Percentiles rank a stretch among this genome's conserved stretches.
Evolutionary conservation across 37 sponge, comb jelly and placozoan genomes (phyloP).

Genomic region (Cliona cf. orientalis): DNA sequence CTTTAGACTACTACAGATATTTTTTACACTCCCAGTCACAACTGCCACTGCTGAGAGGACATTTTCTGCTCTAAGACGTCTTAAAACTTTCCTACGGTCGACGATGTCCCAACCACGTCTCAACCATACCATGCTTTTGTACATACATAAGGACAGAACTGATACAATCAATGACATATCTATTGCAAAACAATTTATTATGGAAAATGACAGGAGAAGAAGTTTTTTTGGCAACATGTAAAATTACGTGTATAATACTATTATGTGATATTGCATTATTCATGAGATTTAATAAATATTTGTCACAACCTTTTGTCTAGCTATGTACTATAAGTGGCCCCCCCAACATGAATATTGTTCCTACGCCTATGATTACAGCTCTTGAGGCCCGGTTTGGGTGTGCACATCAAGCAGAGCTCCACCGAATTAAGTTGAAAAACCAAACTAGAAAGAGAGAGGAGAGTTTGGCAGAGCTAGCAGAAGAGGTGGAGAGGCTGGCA

Average conservation of each 20-base stretch:
- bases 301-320: not conserved
- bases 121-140: slow-evolving; percentile 39
- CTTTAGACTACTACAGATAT: slow-evolving; percentile 13
- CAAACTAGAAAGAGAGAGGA: too few relatives aligned
- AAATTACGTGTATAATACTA: not conserved
- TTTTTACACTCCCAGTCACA: slow-evolving; percentile 57
- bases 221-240: slow-evolving; percentile 31
- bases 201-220: slow-evolving; percentile 22
- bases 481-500: too few relatives aligned
- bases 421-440: too few relatives aligned
- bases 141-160: slow-evolving; percentile 43
- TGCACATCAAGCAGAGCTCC: too few relatives aligned
- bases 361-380: too few relatives aligned
- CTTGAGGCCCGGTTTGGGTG: too few relatives aligned
- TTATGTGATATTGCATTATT: not conserved
- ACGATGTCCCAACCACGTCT: slow-evolving; percentile 48
- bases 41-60: slow-evolving; percentile 54
- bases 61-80: slow-evolving; percentile 49
- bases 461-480: too few relatives aligned
- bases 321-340: too few relatives aligned
- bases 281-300: not conserved
- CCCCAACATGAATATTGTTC: too few relatives aligned
- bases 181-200: slow-evolving; percentile 32
- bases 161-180: slow-evolving; percentile 18
- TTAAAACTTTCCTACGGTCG: slow-evolving; percentile 36